phyloP scores from a whole-genome alignment of 64 coral and sea anemone species.

The Anthopleura sola region DNA sequence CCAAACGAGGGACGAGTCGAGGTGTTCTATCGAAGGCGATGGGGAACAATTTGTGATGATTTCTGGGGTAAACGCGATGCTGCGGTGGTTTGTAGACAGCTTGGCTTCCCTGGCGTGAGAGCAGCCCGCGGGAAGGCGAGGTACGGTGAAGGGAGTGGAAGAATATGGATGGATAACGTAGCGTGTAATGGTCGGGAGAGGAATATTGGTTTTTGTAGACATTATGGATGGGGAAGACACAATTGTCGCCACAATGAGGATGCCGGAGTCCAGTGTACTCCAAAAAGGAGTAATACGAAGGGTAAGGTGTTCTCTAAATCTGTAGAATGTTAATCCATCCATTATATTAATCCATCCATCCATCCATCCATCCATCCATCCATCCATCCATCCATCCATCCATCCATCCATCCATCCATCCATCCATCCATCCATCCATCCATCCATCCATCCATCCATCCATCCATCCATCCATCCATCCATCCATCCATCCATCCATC shows the following conservation, averaged over 20 bases:
- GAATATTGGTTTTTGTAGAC: slow-evolving; percentile 20
- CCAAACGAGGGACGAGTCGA: slow-evolving; percentile 16
- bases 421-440: too few species aligned
- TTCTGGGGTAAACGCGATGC: background rate
- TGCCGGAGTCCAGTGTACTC: slow-evolving; percentile 30
- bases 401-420: too few species aligned
- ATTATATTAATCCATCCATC: too few species aligned
- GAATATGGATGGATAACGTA: background rate
- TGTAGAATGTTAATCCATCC: background rate
- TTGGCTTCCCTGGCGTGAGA: background rate
- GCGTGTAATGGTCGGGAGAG: background rate
- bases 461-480: background rate
- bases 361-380: background rate
- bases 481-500: background rate
- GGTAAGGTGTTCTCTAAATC: background rate
- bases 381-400: too few species aligned
- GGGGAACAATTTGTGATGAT: slow-evolving; percentile 45
- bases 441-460: too few species aligned
- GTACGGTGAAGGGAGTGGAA: background rate
- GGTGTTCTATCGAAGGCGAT: slow-evolving; percentile 12
- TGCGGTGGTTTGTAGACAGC: slow-evolving; percentile 25
- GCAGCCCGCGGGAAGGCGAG: background rate
- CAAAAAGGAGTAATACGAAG: background rate
- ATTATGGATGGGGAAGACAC: slow-evolving; percentile 58
- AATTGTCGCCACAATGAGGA: slow-evolving; percentile 33